Evolutionary conservation across 2,797 vertebrate species (phyloP).

Genomic region (Alectoris magna): DNA sequence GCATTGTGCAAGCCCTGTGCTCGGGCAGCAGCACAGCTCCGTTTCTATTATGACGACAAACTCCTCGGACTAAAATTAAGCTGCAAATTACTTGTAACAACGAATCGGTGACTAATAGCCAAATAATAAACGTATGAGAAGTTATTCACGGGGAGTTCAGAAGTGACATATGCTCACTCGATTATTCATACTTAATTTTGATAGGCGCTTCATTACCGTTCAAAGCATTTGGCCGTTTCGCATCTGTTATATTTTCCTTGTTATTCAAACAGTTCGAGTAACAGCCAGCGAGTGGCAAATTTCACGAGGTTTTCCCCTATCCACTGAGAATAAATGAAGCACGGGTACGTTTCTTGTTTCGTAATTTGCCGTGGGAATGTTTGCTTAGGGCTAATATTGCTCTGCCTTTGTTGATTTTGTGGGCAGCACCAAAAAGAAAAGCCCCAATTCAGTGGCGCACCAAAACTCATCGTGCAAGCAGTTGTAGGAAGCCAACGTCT

Average conservation of each 20-base stretch:
- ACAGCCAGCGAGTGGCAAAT: background rate
- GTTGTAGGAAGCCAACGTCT: background rate
- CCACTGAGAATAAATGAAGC: background rate
- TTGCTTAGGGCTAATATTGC: background rate
- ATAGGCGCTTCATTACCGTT: background rate
- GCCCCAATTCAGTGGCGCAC: background rate
- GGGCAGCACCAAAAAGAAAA: background rate
- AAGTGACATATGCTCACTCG: background rate
- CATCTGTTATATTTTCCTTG: background rate
- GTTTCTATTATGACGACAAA: background rate
- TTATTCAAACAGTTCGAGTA: background rate
- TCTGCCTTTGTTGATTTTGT: background rate
- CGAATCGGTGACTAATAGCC: constrained; percentile 8
- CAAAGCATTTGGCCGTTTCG: background rate
- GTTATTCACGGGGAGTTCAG: background rate
- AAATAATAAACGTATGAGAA: background rate
- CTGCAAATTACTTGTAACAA: background rate
- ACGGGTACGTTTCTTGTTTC: background rate
- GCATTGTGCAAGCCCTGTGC: background rate
- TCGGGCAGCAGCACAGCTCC: background rate
- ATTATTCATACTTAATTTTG: constrained; percentile 3
- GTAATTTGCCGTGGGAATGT: background rate
- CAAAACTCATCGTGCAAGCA: background rate
- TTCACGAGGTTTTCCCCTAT: background rate
- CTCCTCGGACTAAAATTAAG: constrained; percentile 25